Evolutionary conservation across 2,888 invertebrate species (phyloP).

Genomic region (Ommatoiulus sabulosus): DNA sequence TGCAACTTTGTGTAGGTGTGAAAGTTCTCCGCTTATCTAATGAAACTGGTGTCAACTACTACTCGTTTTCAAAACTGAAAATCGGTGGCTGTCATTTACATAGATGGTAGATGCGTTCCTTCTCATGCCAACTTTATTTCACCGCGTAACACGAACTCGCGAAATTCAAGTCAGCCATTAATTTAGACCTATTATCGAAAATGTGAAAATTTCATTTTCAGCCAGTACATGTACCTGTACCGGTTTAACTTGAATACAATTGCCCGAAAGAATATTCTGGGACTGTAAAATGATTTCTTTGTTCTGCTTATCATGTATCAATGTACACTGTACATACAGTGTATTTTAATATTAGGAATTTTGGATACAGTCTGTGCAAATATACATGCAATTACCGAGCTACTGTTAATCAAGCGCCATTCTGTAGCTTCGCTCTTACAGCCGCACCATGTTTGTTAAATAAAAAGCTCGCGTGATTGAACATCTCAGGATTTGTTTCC

Average conservation of each 20-base stretch:
- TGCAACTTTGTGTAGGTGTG: background rate
- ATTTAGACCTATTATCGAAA: background rate
- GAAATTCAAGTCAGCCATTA: background rate
- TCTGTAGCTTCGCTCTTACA: background rate
- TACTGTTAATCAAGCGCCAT: too few relatives aligned
- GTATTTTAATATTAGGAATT: too few relatives aligned
- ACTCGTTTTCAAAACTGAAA: background rate
- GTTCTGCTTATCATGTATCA: too few relatives aligned
- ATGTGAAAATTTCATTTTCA: background rate
- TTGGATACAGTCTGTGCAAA: too few relatives aligned
- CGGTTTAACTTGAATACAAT: too few relatives aligned
- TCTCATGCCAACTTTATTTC: conserved; percentile 2
- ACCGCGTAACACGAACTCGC: background rate
- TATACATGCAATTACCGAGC: too few relatives aligned
- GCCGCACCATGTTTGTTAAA: background rate
- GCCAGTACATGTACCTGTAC: background rate
- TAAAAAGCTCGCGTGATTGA: background rate
- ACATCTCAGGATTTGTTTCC: background rate
- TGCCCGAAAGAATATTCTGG: too few relatives aligned
- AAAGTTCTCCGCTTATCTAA: conserved; percentile 15
- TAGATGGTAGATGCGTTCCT: background rate
- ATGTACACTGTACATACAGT: too few relatives aligned
- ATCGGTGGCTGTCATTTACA: conserved; percentile 1
- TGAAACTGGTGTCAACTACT: conserved; percentile 40
- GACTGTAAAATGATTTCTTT: too few relatives aligned